These are phyloP conservation scores for Norana najaformis DNA, from an alignment of 2,888 invertebrate species.

Conservation along the genomic window DNA sequence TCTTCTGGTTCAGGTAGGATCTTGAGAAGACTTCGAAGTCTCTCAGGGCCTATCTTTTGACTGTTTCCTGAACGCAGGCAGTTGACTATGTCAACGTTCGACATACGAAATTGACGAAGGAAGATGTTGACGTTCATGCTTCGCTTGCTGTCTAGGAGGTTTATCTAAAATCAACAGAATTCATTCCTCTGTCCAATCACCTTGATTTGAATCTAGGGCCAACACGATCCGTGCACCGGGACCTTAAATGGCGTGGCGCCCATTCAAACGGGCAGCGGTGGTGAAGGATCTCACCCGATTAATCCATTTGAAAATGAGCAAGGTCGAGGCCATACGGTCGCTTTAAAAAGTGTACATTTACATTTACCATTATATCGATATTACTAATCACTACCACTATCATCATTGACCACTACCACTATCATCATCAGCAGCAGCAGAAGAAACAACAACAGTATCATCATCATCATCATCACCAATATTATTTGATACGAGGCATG, in stretches of 20 bases:
- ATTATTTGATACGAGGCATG: too few species aligned
- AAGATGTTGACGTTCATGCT: conserved; percentile 62
- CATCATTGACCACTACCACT: neutral
- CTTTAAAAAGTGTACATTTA: too few species aligned
- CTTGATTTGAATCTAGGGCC: too few species aligned
- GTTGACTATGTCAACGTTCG: conserved; percentile 55
- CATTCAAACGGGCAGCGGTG: too few species aligned
- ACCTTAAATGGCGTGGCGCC: too few species aligned
- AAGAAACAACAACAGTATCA: too few species aligned
- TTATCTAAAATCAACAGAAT: conserved; percentile 50
- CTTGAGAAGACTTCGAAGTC: conserved; percentile 63
- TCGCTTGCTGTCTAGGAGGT: conserved; percentile 59
- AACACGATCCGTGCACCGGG: too few species aligned
- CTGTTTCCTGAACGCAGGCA: conserved; percentile 53
- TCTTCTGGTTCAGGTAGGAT: conserved; percentile 65
- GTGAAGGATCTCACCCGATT: too few species aligned
- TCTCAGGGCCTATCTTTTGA: conserved; percentile 62
- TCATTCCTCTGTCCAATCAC: neutral
- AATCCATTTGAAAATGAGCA: too few species aligned
- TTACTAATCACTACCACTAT: neutral
- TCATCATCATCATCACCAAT: too few species aligned
- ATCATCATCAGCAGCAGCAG: too few species aligned
- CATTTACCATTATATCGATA: neutral
- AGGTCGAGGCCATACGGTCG: too few species aligned
- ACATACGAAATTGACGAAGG: conserved; percentile 58